Evolutionary conservation across 2,797 vertebrate species (phyloP), one percentile per base, ranked within the genome.

Genomic region (Ptychobarbus kaznakovi): DNA sequence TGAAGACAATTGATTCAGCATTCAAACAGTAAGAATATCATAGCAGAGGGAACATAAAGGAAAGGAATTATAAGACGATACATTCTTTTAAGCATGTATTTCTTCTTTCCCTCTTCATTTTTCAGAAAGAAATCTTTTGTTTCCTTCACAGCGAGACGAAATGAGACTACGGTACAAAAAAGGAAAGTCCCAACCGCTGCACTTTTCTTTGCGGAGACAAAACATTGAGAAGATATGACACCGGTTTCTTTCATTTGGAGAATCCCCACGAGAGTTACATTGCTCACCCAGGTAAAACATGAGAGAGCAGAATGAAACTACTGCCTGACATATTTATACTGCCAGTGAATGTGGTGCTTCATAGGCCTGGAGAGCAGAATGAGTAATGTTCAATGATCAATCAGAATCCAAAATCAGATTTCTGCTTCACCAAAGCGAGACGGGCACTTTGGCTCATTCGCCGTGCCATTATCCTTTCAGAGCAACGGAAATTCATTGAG

Each of bases 371-470:
- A 58, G 69, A 79, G 42, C 7, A 11, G 72, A 56, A 53, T 58
- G 53, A 49, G 53, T 74, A 66, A 80, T 75, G 93, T 63, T 65
- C 56, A 80, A 80, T 66, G 94, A 94, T 94, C 78, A 94, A 96
- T 96, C 95, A 93, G 96, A 96, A 96, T 96, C 94, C 94, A 91
- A 90, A 92, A 80, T 32, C 95, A 95, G 96, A 96, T 95, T 95
- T 94, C 94, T 95, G 95, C 94, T 95, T 95, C 96, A 96, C 95
- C 95, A 96, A 95, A 94, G 95, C 95, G 95, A 95, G 94, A 95
- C 95, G 93, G 95, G 92, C 95, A 95, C 42, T 51, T 85, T 85
- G 35, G 32, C 68, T 81, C 44, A 74, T 80, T 85, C 44, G 4
- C 25, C 1, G 1, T 18, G 77, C 28, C 44, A 80, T 74, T 85